Evolutionary conservation across 1,140 invertebrate genomes (phyloP), one percentile per base, ranked within the genome.

Genomic region (Drosophila repleta): DNA sequence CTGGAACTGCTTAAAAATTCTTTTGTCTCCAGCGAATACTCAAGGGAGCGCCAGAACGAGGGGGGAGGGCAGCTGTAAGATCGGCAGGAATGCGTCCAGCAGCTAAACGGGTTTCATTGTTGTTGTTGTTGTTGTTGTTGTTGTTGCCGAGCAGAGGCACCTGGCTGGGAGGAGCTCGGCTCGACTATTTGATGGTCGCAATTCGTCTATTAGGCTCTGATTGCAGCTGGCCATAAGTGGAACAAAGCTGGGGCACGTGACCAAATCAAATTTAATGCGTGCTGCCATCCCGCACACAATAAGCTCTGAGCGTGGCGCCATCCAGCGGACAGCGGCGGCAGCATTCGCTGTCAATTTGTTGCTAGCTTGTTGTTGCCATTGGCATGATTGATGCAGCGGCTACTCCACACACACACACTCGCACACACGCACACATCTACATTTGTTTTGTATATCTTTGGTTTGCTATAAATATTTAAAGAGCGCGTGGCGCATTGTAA

Each of bases 251-350:
- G 73, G 57, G 68, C 85, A 90, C 88, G 88, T 90, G 88, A 90
- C 89, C 88, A 90, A 90, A 90, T 90, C 88, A 90, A 90, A 90
- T 89, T 88, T 89, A 88, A 90, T 90, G 88, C 72, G 32, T 53
- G 68, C 72, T 74, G 55, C 76, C 76, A 79, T 45, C 60, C 17
- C 11, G 29, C 55, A 67, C 37, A 67, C 37, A 35, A 11, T 35
- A 35, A 63, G 61, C 24, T 39, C 10, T 20, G 39, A 66, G 57
- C 45, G 72, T 84, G 84, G 74, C 84, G 72, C 74, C 74, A 61
- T 64, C 57, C 1, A 45, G 70, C 67, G 73, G 74, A 6, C 48
- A 67, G 48, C 26, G 17, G 60, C 20, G 20, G 39, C 55, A 15
- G n/a, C 5, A 20, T 15, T 37, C 43, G 37, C 26, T 52, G 72